Base-by-base conservation (phyloP, 2,888 invertebrate genomes). In the Drosophila sordidula region DNA sequence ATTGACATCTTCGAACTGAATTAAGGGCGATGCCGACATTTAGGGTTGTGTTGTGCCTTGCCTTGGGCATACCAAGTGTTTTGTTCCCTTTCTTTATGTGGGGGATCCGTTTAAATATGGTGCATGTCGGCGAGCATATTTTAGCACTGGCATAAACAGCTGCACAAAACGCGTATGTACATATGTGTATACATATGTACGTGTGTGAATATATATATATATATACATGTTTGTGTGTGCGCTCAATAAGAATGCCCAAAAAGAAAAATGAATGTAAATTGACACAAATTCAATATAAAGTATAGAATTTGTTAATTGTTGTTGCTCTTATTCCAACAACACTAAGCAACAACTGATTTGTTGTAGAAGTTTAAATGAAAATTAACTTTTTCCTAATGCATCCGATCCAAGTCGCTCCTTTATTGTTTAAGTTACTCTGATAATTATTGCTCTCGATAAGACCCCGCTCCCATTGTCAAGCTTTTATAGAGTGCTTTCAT, bases 21-120 rank as follows among this genome's bases (percentile, higher is more conserved):
- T 54, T 52, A 65, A 68, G 57, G 52, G 49, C 65, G 50, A 50
- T 56, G 55, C 8, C 22, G 56, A 51, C 55, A 45, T 64, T 67
- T 67, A 65, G 67, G 67, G 67, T 68, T 68, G 67, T 39, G 38
- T 65, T 66, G 65, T 32, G 16, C 47, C 46, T 49, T 41, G 46
- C 25, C 42, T 47, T 62, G 54, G 49, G 49, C 44, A 36, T 62
- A 61, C 38, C 46, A 50, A 57, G 45, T 69, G 49, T 39, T 39
- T 9, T 16, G 6, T 16, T 11, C 12, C 50, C n/a, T 18, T 22
- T 29, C 18, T 57, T 32, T 51, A 29, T 62, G 8, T 29, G 29
- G 29, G 32, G 45, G 26, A 39, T 42, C 38, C 55, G 59, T 52
- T 51, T 49, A 36, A 51, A 51, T 36, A 42, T 51, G 47, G 45